These are phyloP conservation scores for Nephotettix cincticeps DNA, from an alignment of 1,140 invertebrate species.

Conservation along the genomic window DNA sequence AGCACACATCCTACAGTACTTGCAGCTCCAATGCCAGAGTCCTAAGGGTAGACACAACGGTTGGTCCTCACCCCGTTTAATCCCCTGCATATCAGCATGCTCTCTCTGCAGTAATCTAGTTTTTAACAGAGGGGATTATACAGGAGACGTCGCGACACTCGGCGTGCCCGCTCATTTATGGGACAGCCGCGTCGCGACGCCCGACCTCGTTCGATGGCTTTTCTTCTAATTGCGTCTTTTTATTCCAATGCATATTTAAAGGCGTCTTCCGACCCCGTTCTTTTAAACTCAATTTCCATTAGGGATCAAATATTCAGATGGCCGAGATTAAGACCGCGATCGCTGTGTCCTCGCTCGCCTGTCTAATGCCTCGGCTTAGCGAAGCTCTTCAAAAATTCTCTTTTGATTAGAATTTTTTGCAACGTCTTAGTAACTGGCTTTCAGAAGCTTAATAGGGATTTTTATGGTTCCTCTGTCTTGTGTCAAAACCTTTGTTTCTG, in stretches of 20 bases:
- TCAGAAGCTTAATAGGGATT: too few relatives aligned
- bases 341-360: background rate
- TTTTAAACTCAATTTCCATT: constrained; percentile 27
- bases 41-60: constrained; percentile 9
- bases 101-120: constrained; percentile 18
- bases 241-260: constrained; percentile 28
- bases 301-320: constrained; percentile 24
- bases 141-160: too few relatives aligned
- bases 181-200: background rate
- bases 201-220: constrained; percentile 11
- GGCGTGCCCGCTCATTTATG: constrained; percentile 18
- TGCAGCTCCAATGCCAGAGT: too few relatives aligned
- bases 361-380: background rate
- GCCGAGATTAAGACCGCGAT: constrained; percentile 4
- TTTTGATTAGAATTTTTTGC: constrained; percentile 7
- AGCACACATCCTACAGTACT: too few relatives aligned
- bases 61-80: background rate
- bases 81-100: constrained; percentile 19
- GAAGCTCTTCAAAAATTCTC: background rate
- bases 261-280: constrained; percentile 5
- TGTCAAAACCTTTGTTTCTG: too few relatives aligned
- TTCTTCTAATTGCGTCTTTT: constrained; percentile 26
- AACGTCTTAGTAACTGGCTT: too few relatives aligned
- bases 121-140: constrained; percentile 25
- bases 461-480: too few relatives aligned